Evolutionary conservation across 2,888 invertebrate species (phyloP).

Genomic region (Apotomis betuletana): DNA sequence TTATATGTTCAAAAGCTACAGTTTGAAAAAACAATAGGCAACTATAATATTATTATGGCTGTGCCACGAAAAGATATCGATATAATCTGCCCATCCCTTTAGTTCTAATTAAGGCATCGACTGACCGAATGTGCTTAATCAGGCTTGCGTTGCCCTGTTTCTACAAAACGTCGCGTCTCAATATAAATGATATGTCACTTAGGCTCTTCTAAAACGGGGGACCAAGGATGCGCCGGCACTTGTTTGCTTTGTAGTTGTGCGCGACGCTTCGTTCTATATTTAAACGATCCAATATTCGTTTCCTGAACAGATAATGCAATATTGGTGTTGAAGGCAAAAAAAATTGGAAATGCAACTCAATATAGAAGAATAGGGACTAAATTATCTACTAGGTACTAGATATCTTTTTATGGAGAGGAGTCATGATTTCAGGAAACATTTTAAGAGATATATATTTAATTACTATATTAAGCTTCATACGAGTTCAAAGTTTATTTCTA

Average conservation of each 20-base stretch:
- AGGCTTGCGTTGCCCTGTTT: slow-evolving; percentile 56
- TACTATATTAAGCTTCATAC: too few relatives aligned
- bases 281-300: slow-evolving; percentile 30
- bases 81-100: slow-evolving; percentile 52
- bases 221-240: slow-evolving; percentile 58
- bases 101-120: slow-evolving; percentile 82
- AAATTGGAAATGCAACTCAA: too few relatives aligned
- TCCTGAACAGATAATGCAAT: neutral
- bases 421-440: too few relatives aligned
- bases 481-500: too few relatives aligned
- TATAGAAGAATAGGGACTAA: too few relatives aligned
- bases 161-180: neutral
- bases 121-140: slow-evolving; percentile 81
- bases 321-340: too few relatives aligned
- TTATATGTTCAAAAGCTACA: too few relatives aligned
- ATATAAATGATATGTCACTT: neutral
- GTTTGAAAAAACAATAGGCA: too few relatives aligned
- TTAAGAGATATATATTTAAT: too few relatives aligned
- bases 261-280: slow-evolving; percentile 42
- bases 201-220: neutral
- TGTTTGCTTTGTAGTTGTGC: slow-evolving; percentile 72
- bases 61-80: neutral
- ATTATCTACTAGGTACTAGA: too few relatives aligned
- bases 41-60: too few relatives aligned
- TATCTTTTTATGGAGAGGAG: too few relatives aligned